A percentile compares a stretch with the other conserved stretches of the same genome.
These are phyloP conservation scores for Embiotoca jacksoni DNA, from an alignment of 2,113 vertebrate genomes.

Conservation along the genomic window DNA sequence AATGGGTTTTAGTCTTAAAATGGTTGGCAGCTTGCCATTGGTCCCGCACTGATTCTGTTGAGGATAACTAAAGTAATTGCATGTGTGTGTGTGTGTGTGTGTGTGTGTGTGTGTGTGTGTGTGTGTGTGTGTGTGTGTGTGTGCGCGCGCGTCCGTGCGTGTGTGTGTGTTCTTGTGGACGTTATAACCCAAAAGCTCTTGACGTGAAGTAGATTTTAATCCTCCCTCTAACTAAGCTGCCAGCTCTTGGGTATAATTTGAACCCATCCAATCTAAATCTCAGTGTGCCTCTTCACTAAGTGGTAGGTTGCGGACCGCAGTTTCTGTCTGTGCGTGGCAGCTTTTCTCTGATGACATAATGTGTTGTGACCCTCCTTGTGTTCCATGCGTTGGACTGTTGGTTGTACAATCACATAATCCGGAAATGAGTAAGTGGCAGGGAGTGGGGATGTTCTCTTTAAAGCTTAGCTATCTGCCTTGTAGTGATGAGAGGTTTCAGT, in stretches of 20 bases:
- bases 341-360: slow-evolving; percentile 73
- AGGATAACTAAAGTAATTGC: slow-evolving; percentile 63
- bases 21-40: slow-evolving; percentile 51
- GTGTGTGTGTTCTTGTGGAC: slow-evolving; percentile 63
- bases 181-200: slow-evolving; percentile 69
- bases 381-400: slow-evolving; percentile 37
- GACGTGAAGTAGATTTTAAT: slow-evolving; percentile 80
- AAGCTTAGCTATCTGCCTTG: slow-evolving; percentile 63
- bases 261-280: slow-evolving; percentile 74
- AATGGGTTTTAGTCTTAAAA: slow-evolving; percentile 58
- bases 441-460: slow-evolving; percentile 74
- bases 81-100: slow-evolving; percentile 6
- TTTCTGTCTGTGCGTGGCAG: slow-evolving; percentile 71
- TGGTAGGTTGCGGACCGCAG: slow-evolving; percentile 67
- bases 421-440: slow-evolving; percentile 69
- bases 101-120: not conserved
- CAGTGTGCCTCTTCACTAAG: slow-evolving; percentile 70
- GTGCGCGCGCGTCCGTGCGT: slow-evolving; percentile 17
- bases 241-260: slow-evolving; percentile 80
- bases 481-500: slow-evolving; percentile 64
- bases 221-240: slow-evolving; percentile 80
- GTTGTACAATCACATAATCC: slow-evolving; percentile 62
- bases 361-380: slow-evolving; percentile 56
- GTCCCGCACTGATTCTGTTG: slow-evolving; percentile 44
- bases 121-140: slow-evolving; percentile 8